phyloP scores from a whole-genome alignment of 2,113 vertebrate species.

The Phyllostomus discolor region DNA sequence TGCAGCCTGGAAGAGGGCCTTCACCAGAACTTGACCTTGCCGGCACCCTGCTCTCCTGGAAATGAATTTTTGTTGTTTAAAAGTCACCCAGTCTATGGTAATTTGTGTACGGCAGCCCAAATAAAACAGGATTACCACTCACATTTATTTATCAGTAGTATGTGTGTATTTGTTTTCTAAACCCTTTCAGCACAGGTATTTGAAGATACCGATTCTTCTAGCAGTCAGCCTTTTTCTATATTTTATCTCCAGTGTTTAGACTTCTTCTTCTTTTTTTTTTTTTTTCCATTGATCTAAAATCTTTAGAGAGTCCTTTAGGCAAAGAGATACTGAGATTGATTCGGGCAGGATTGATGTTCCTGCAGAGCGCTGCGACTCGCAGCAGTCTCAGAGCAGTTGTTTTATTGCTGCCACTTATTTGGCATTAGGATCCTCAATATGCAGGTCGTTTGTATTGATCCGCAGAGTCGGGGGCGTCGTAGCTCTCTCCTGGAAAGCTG shows the following conservation, averaged over 20 bases:
- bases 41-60: neutral
- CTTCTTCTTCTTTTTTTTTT: neutral
- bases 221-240: neutral
- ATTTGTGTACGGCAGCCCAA: neutral
- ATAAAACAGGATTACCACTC: neutral
- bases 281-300: conserved; percentile 38
- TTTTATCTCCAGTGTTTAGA: conserved; percentile 23
- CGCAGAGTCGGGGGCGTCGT: neutral
- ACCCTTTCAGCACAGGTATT: neutral
- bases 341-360: conserved; percentile 19
- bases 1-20: neutral
- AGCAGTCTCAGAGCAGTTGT: neutral
- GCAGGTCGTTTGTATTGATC: neutral
- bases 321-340: conserved; percentile 32
- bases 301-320: conserved; percentile 41
- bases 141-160: neutral
- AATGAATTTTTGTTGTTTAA: neutral
- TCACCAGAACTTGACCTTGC: neutral
- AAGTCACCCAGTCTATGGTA: neutral
- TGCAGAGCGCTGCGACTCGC: neutral
- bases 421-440: neutral
- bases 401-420: conserved; percentile 1
- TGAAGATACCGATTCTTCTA: neutral
- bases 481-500: neutral
- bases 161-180: neutral